These are phyloP conservation scores for Fratercula arctica DNA, from an alignment of 2,797 vertebrate species.

Conservation along the genomic window DNA sequence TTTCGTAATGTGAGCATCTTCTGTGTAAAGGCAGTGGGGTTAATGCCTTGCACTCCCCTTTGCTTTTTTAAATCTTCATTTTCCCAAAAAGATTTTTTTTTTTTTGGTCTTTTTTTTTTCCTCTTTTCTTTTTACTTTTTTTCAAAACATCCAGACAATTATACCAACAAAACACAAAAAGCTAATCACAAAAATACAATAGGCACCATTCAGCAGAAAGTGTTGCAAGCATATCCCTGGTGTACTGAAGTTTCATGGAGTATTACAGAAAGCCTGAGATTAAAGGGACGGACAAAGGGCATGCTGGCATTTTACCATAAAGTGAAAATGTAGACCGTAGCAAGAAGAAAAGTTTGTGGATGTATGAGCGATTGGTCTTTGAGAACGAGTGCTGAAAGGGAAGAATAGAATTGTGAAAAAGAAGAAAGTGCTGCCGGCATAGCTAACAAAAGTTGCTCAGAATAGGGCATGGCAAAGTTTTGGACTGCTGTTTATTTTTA, in stretches of 20 bases:
- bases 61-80: background rate
- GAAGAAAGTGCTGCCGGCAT: background rate
- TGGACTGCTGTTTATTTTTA: background rate
- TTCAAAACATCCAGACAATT: background rate
- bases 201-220: background rate
- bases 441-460: background rate
- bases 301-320: background rate
- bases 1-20: conserved; percentile 16
- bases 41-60: background rate
- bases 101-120: background rate
- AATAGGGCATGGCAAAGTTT: background rate
- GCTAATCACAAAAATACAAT: conserved; percentile 1
- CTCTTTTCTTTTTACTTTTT: background rate
- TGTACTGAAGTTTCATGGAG: conserved; percentile 2
- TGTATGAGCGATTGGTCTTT: background rate
- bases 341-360: conserved; percentile 12
- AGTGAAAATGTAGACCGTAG: background rate
- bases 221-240: background rate
- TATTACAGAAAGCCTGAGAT: conserved; percentile 22
- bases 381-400: background rate
- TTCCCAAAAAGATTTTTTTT: background rate
- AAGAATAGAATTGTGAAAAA: background rate
- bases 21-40: background rate
- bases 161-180: conserved; percentile 6
- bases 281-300: background rate